Evolutionary conservation across 2,888 invertebrate species (phyloP).

Genomic region (Scrobipalpa costella): DNA sequence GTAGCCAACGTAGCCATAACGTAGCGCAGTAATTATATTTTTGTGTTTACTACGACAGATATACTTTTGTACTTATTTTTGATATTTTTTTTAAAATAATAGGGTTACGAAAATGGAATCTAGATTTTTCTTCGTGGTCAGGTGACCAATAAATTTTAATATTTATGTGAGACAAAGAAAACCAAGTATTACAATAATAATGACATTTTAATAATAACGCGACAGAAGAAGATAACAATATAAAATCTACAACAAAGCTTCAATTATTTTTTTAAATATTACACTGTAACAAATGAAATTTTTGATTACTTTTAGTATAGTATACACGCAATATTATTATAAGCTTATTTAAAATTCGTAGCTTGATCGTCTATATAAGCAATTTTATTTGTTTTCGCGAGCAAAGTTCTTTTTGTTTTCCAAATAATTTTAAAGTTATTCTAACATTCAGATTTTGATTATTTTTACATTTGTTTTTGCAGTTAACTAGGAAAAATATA

Average conservation of each 20-base stretch:
- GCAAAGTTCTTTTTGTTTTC: not conserved
- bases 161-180: no score
- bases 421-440: not conserved
- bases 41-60: no score
- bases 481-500: not conserved
- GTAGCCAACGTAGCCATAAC: not conserved
- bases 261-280: not conserved
- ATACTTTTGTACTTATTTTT: no score
- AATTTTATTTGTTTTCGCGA: not conserved
- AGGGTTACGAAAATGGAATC: no score
- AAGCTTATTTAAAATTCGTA: not conserved
- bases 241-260: no score
- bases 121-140: no score
- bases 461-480: not conserved
- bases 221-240: no score
- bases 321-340: not conserved
- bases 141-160: no score
- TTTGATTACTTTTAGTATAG: not conserved
- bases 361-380: not conserved
- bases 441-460: not conserved
- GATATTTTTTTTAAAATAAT: no score
- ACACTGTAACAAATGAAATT: not conserved
- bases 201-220: no score
- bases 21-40: no score
- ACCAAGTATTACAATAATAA: no score